phyloP scores from a whole-genome alignment of 2,797 vertebrate species.

The Phrynocephalus forsythii region DNA sequence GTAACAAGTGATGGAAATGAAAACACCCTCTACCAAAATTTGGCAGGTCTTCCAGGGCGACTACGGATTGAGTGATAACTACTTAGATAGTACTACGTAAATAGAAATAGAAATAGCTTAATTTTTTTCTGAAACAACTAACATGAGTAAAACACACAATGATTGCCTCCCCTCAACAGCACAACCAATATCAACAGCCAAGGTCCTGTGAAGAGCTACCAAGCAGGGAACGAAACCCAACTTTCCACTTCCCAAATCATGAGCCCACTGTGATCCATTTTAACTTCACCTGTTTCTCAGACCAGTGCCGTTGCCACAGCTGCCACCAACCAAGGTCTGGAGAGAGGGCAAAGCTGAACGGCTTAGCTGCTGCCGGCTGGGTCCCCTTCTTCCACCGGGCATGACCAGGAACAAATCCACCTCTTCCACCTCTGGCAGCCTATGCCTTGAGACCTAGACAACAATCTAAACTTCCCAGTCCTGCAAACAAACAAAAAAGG shows the following conservation, averaged over 20 bases:
- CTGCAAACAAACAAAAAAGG: constrained; percentile 69
- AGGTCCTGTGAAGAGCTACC: background rate
- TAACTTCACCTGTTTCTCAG: constrained; percentile 90
- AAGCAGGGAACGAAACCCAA: no score
- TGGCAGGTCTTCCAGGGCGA: background rate
- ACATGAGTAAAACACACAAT: background rate
- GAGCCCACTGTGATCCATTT: background rate
- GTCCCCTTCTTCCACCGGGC: constrained; percentile 99
- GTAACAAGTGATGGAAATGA: background rate
- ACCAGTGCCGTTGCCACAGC: constrained; percentile 91
- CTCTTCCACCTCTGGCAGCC: constrained; percentile 81
- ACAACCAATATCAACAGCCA: background rate
- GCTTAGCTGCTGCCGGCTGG: constrained; percentile 99
- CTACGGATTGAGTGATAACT: background rate
- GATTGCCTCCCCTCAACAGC: background rate
- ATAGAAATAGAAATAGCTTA: background rate
- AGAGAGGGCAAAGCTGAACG: constrained; percentile 96
- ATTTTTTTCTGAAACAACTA: background rate
- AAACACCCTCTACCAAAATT: background rate
- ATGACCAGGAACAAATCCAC: constrained; percentile 88
- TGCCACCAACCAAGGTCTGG: constrained; percentile 94
- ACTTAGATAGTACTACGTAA: background rate
- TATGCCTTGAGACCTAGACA: constrained; percentile 81
- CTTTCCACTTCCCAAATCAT: background rate
- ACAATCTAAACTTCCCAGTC: constrained; percentile 75